A percentile compares a stretch with the other conserved stretches of the same genome.
Evolutionary conservation across 2,888 invertebrate genomes (phyloP).

Genomic region (Cacoxenus indagator): DNA sequence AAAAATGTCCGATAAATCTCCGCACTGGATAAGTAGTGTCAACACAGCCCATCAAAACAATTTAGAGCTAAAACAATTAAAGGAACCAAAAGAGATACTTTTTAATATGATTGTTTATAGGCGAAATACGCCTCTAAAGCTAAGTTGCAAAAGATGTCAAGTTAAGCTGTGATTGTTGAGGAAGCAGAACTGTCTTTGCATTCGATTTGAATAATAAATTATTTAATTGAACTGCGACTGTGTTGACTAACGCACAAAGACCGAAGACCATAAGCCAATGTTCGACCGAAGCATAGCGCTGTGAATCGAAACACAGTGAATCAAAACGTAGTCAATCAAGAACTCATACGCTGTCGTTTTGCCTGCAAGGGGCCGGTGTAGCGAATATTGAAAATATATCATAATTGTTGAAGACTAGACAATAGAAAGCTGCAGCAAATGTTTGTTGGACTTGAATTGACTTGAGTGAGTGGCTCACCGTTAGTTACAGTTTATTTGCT

Average conservation of each 20-base stretch:
- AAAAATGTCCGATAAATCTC: not conserved
- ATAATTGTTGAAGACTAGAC: constrained; percentile 1
- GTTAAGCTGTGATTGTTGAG: not conserved
- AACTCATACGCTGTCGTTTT: constrained; percentile 14
- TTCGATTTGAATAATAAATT: constrained; percentile 18
- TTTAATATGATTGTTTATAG: constrained; percentile 2
- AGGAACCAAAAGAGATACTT: not conserved
- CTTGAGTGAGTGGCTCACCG: too few species aligned
- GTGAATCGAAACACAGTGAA: not conserved
- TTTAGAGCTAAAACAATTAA: not conserved
- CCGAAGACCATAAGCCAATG: not conserved
- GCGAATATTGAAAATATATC: constrained; percentile 13
- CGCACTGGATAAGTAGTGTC: not conserved
- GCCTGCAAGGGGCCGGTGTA: constrained; percentile 6
- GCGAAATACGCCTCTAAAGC: not conserved
- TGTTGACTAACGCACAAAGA: not conserved
- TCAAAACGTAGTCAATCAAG: not conserved
- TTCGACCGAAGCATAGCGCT: not conserved
- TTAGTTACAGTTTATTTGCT: too few species aligned
- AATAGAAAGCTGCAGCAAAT: too few species aligned
- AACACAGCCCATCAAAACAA: not conserved
- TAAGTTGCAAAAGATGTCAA: not conserved
- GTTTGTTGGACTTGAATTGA: too few species aligned
- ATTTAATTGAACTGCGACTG: constrained; percentile 13
- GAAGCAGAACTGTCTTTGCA: not conserved